Percentiles rank a stretch among this genome's conserved stretches.
Conservation (phyloP, 2,113 vertebrate species). For the Cottus gobio region DNA sequence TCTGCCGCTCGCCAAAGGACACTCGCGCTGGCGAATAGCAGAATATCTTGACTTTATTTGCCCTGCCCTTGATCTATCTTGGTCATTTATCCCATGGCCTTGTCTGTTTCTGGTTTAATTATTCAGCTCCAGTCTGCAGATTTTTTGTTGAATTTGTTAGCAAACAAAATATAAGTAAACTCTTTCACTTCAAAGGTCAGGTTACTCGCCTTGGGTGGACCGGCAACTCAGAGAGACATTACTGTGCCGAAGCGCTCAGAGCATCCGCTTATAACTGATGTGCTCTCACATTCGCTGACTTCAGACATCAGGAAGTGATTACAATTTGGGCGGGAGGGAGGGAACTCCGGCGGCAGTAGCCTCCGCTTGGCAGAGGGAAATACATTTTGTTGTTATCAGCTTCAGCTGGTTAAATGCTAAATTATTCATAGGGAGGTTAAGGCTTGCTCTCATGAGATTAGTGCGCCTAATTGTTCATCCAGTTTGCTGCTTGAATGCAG, state of each 20-base stretch:
- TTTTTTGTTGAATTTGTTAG: not conserved
- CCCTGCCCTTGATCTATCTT: not conserved
- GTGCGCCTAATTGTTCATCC: conserved; percentile 70
- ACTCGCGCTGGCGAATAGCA: not conserved
- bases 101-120: not conserved
- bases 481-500: conserved; percentile 48
- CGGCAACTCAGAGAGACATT: conserved; percentile 28
- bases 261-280: conserved; percentile 36
- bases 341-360: not conserved
- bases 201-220: not conserved
- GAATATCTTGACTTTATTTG: not conserved
- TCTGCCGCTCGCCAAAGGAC: conserved; percentile 4
- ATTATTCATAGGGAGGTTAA: conserved; percentile 78
- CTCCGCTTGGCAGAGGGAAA: conserved; percentile 56
- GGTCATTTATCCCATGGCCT: not conserved
- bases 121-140: conserved; percentile 14
- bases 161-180: not conserved
- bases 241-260: conserved; percentile 4
- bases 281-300: conserved; percentile 29
- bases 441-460: conserved; percentile 74
- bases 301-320: conserved; percentile 56
- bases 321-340: conserved; percentile 13
- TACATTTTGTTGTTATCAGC: conserved; percentile 68
- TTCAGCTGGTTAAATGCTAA: conserved; percentile 70
- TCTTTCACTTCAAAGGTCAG: conserved; percentile 51